Evolutionary conservation across 2,888 invertebrate genomes (phyloP), one percentile per base, ranked within the genome.

Genomic region (Chaetogeoica ovagalla): DNA sequence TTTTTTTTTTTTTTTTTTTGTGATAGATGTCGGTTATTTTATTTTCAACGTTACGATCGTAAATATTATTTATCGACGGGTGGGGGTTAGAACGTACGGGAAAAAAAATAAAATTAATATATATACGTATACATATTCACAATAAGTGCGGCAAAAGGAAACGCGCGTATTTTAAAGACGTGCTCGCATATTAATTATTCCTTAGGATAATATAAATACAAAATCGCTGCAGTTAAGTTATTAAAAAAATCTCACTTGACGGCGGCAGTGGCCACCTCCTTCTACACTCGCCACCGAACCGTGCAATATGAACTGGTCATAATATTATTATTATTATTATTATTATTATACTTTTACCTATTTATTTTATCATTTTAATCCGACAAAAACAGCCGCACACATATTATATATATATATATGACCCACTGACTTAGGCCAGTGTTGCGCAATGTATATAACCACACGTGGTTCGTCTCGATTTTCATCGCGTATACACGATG

Each of bases 321-420:
- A n/a, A n/a, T n/a, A n/a, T n/a, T n/a, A n/a, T n/a, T n/a, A n/a
- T n/a, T n/a, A n/a, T n/a, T n/a, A n/a, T n/a, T n/a, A n/a, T n/a
- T n/a, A n/a, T n/a, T n/a, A n/a, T n/a, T 52, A 65, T 55, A 77
- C 76, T 77, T 77, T 70, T 77, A 77, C 69, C 69, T 70, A 77
- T 62, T 77, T 70, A 77, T 70, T 77, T 77, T 77, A 70, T 77
- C 70, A 70, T 77, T 77, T 70, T 52, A 52, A 39, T 70, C 7
- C 69, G 37, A 62, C 21, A 65, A 71, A 79, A 79, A 79, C 21
- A 52, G 62, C 30, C 68, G 62, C 30, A 69, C n/a, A n/a, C n/a
- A n/a, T n/a, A n/a, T n/a, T n/a, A n/a, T n/a, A n/a, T n/a, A n/a
- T n/a, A n/a, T n/a, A n/a, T n/a, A n/a, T n/a, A 30, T 77, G 77